A percentile compares a stretch with the other conserved stretches of the same genome.
Evolutionary conservation across 2,113 vertebrate species (phyloP).

Genomic region (Heterochromis multidens): DNA sequence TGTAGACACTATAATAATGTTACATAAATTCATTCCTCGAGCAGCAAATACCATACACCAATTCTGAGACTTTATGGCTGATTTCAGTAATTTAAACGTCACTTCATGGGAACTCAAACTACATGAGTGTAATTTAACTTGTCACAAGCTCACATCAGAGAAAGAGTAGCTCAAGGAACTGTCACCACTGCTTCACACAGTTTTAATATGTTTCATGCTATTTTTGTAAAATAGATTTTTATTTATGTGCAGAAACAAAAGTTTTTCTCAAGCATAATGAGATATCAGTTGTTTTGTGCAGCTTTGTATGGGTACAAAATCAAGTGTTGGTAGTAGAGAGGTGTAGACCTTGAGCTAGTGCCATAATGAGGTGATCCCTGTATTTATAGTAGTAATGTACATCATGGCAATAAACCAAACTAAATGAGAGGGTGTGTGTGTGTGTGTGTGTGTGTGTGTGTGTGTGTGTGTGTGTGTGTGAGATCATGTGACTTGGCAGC

Average conservation of each 20-base stretch:
- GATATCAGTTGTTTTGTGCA: background rate
- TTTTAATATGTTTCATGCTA: background rate
- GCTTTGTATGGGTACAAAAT: background rate
- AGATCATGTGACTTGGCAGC: conserved; percentile 45
- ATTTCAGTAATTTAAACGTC: background rate
- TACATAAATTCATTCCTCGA: background rate
- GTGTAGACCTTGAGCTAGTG: background rate
- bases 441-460: conserved; percentile 1
- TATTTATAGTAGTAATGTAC: background rate
- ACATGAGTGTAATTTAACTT: background rate
- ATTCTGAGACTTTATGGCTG: background rate
- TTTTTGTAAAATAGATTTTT: background rate
- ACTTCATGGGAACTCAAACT: background rate
- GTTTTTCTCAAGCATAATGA: background rate
- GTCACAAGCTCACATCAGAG: background rate
- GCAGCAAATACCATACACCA: background rate
- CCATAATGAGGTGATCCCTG: background rate
- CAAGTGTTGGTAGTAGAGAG: background rate
- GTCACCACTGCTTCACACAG: background rate
- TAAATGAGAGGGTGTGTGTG: background rate
- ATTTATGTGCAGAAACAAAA: background rate
- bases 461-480: conserved; percentile 1
- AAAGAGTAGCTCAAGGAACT: background rate
- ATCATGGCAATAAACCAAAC: background rate
- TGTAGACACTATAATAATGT: background rate